Conservation (phyloP, 2,888 invertebrate genomes). For the Heliconius charithonia region DNA sequence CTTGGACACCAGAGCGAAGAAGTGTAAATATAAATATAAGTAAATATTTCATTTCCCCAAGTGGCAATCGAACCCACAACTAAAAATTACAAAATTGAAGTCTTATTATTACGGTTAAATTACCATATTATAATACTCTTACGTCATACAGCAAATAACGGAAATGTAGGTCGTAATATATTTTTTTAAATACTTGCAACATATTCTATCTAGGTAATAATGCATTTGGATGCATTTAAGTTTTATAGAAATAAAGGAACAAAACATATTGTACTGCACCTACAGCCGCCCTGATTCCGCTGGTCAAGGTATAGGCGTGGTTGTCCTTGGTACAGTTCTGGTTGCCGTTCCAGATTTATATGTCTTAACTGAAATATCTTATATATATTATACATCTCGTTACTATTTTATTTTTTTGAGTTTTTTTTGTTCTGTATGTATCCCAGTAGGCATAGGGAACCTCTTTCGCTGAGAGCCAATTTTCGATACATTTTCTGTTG, state of each 20-base stretch:
- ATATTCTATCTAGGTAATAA: constrained; percentile 14
- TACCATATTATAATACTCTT: not conserved
- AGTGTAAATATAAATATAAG: too few species aligned
- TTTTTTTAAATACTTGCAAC: constrained; percentile 2
- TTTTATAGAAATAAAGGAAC: not conserved
- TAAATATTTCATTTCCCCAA: too few species aligned
- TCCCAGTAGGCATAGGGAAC: too few species aligned
- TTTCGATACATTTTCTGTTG: not conserved
- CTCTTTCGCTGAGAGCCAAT: too few species aligned
- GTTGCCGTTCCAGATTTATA: constrained; percentile 12
- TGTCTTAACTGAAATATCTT: not conserved
- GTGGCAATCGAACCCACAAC: too few species aligned
- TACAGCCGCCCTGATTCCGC: constrained; percentile 35
- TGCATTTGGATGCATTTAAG: not conserved
- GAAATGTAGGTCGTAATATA: constrained; percentile 1
- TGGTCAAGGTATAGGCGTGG: constrained; percentile 45
- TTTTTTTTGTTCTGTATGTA: too few species aligned
- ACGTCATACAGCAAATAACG: not conserved
- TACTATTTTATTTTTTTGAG: not conserved
- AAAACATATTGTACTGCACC: constrained; percentile 17
- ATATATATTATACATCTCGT: not conserved
- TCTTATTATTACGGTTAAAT: not conserved
- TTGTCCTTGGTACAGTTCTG: constrained; percentile 31
- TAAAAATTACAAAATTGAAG: not conserved
- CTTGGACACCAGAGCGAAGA: too few species aligned